These are phyloP conservation scores for Hylaeus volcanicus DNA, from an alignment of 1,140 invertebrate genomes.

Conservation along the genomic window DNA sequence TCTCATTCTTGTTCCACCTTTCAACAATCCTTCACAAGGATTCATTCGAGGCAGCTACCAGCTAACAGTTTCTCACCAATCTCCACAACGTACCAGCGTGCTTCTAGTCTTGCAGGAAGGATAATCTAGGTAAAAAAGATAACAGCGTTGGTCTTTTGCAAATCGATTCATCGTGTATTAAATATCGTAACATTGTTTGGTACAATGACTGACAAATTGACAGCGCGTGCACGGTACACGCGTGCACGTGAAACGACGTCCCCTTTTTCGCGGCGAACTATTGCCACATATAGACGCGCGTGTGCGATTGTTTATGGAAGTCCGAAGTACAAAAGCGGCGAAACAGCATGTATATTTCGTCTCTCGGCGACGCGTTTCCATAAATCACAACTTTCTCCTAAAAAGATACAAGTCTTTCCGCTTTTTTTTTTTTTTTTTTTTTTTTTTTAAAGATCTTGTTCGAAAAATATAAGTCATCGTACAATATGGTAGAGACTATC, in stretches of 20 bases:
- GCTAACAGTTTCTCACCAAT: no score
- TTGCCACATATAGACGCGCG: constrained; percentile 11
- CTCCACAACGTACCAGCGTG: no score
- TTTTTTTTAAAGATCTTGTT: constrained; percentile 8
- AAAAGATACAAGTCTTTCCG: not conserved
- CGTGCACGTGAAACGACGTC: constrained; percentile 43
- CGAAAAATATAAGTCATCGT: constrained; percentile 5
- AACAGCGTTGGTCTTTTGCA: not conserved
- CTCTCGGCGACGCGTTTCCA: not conserved
- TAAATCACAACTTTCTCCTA: not conserved
- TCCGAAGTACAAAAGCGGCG: constrained; percentile 27
- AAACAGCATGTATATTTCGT: constrained; percentile 6
- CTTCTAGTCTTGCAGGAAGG: not conserved
- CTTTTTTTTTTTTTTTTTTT: constrained; percentile 13
- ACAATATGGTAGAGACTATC: constrained; percentile 4
- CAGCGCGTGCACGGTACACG: constrained; percentile 55
- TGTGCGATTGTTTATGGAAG: not conserved
- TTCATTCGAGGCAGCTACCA: no score
- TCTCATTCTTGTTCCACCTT: no score
- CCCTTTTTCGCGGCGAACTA: constrained; percentile 21
- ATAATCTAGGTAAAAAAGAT: not conserved
- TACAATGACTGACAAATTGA: constrained; percentile 70
- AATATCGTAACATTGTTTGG: constrained; percentile 65
- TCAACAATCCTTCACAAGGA: no score
- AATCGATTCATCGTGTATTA: constrained; percentile 62